Base-by-base conservation (phyloP, 2,888 invertebrate genomes). In the Dilophus febrilis region DNA sequence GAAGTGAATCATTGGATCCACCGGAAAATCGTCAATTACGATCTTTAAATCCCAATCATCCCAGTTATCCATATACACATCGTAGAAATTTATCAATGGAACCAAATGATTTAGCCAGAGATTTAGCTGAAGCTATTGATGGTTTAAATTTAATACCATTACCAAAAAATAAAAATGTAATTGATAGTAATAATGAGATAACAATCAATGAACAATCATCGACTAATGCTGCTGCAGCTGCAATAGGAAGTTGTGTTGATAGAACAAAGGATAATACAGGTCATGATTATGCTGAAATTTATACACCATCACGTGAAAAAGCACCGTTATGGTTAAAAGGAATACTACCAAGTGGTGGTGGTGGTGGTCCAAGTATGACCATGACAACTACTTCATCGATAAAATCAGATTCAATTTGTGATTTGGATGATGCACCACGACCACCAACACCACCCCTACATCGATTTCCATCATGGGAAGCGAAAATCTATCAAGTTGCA, bases 281-380 rank as follows among this genome's bases (percentile, higher is more conserved):
- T 2, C 90, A 91, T 54, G 91, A 91, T 58, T 91, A 91, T 55
- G 88, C 90, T 2, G 90, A 91, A 64, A 90, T 91, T 47, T 91
- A 90, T 55, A 91, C 90, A 19, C 91, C 90, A 0, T 87, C 85
- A 50, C 74, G 85, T 57, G 90, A 85, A 64, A 68, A 69, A 44
- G 65, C 70, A 10, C 73, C 70, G 14, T 64, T 62, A 33, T 75
- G 68, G 73, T 65, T 67, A 54, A 59, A 52, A 50, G 59, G 59
- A 44, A 43, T 43, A 3, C 47, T 45, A 35, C 68, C 67, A 50
- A 68, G 70, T 12, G 57, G 60, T 51, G 49, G 67, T 58, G 71
- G 70, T 1, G 71, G 71, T 1, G 71, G 70, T 1, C 70, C 70
- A 12, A 68, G 70, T 1, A 66, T 64, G 5, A 44, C 4, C 60